Percentiles rank a stretch among this genome's conserved stretches.
Conservation (phyloP, 1,140 invertebrate species). For the Lutraria rhynchaena region DNA sequence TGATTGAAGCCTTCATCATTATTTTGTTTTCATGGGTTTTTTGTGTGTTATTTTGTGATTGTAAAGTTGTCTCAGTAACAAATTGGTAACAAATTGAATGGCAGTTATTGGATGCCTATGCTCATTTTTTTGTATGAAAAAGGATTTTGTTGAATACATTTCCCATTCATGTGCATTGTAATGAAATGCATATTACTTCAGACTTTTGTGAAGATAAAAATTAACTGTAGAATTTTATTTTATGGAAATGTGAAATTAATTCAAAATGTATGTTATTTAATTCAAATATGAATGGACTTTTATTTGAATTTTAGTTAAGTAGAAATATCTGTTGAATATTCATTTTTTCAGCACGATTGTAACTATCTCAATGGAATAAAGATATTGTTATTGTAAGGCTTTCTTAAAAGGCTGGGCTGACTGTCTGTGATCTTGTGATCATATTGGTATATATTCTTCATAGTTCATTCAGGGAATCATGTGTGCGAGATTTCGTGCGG, state of each 20-base stretch:
- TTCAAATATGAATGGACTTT: no score
- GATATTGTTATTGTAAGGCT: no score
- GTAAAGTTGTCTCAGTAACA: background rate
- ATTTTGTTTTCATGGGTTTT: background rate
- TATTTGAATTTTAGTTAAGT: no score
- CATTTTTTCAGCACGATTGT: background rate
- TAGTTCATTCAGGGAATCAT: constrained; percentile 36
- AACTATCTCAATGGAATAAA: no score
- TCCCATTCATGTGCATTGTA: background rate
- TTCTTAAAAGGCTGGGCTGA: background rate
- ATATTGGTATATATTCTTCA: background rate
- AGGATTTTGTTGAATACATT: background rate
- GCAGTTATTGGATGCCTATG: background rate
- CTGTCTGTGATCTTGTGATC: constrained; percentile 11
- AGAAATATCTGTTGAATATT: background rate
- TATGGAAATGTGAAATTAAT: no score
- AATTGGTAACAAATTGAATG: background rate
- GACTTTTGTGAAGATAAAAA: no score
- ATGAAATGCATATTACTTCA: no score
- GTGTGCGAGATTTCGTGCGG: background rate
- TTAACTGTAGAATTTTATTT: no score
- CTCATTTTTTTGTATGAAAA: background rate
- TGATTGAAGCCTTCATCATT: background rate
- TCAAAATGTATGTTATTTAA: no score
- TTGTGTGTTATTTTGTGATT: background rate